Base-by-base conservation (phyloP, 2,888 invertebrate genomes). In the Platerodrilus igneus region DNA sequence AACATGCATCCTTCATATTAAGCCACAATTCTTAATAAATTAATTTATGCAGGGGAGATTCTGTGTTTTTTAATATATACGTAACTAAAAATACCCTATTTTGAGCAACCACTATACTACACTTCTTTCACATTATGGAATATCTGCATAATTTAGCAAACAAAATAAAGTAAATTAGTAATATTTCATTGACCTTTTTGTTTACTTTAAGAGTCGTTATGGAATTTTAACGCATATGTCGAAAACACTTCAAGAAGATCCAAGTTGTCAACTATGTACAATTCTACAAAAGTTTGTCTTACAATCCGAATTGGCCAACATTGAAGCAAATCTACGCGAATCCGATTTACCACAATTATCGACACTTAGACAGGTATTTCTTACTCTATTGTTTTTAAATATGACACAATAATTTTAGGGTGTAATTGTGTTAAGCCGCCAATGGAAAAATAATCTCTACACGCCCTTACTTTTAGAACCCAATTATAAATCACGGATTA, bases 391-490 rank as follows among this genome's bases (percentile, higher is more conserved):
- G 23, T 15, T 16, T 23, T 23, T 14, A 14, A 10, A 28, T 17
- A 50, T 37, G 41, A 41, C 45, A 40, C 32, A n/a, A n/a, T n/a
- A n/a, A 54, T 57, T 64, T 34, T 62, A 88, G 85, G 95, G 95
- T 16, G 86, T 96, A n/a, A 88, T 96, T 62, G 95, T 95, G 15
- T 73, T 96, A 36, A 92, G 92, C 58, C 79, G 95, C 1, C 95
- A 96, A 64, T 96, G 95, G 96, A 95, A 95, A 70, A 94, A 92
- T 66, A 86, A 91, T 2, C 71, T 96, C 11, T 94, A 95, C 65
- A 94, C 94, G 51, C 95, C 96, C 0, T 73, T 92, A 47, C 72
- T 95, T 22, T 76, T 92, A 36, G 90, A 66, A 47, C 89, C 91
- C 63, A 90, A 88, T 64, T 87, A 90, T 62, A 88, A 89, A 72